Evolutionary conservation across 2,797 vertebrate species (phyloP), one percentile per base, ranked within the genome.

Genomic region (Myotis daubentonii): DNA sequence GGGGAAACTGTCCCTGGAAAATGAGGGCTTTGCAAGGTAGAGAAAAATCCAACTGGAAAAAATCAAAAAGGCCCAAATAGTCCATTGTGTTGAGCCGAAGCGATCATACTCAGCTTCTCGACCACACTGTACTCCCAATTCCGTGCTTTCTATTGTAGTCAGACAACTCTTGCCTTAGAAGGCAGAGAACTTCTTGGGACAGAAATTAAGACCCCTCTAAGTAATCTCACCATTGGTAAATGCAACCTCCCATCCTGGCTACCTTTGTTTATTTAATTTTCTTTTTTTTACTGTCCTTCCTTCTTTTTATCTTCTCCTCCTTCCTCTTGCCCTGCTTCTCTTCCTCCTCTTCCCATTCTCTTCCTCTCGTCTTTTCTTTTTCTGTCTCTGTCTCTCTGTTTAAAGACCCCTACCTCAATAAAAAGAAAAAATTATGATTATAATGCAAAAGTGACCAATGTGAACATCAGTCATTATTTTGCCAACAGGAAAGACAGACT

Each of bases 381-480:
- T 49, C 22, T 55, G 44, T 60, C 57, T 62, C 28, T 62, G 30
- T 75, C n/a, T 38, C 47, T 30, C 51, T 71, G 33, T 53, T 83
- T 71, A 41, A 88, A 91, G 41, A 76, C 20, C 3, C 9, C 15
- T 19, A 51, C 66, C 41, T 74, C 38, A 70, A 53, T 44, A 74
- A 51, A 68, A 89, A 78, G 33, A 80, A 88, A 82, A 72, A 13
- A 6, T 66, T 72, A 53, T 20, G 23, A 15, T 30, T 62, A 68
- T 30, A 85, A 33, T 7, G 86, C 13, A 82, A 79, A 94, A 65
- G 44, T 51, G 17, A 82, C 10, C 33, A 57, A 53, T 38, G 90
- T 60, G 51, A 89, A 88, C 84, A 87, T 60, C 16, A 76, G 36
- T 85, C n/a, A 47, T 78, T 33, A 16, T 82, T 91, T 83, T 71